Percentiles rank a stretch among this genome's conserved stretches.
Evolutionary conservation across 2,113 vertebrate genomes (phyloP).

Genomic region (Clupea harengus): DNA sequence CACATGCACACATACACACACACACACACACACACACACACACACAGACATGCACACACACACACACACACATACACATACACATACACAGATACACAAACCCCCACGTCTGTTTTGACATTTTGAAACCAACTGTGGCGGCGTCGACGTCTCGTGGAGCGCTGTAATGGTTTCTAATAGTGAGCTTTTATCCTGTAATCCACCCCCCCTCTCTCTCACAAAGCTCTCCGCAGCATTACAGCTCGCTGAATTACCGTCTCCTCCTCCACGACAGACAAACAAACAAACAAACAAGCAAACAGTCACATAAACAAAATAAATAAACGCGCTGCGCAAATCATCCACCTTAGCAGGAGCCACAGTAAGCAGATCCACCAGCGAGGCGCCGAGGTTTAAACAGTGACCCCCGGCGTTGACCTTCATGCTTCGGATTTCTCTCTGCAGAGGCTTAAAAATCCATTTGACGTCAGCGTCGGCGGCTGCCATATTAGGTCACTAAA

Average conservation of each 20-base stretch:
- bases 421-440: neutral
- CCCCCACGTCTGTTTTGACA: slow-evolving; percentile 60
- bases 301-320: neutral
- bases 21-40: neutral
- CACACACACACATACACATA: neutral
- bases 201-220: slow-evolving; percentile 46
- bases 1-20: neutral
- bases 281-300: slow-evolving; percentile 52
- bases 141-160: slow-evolving; percentile 49
- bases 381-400: neutral
- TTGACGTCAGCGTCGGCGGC: neutral
- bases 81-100: neutral
- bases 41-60: neutral
- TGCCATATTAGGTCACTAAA: slow-evolving; percentile 4
- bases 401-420: neutral
- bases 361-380: neutral
- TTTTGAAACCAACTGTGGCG: slow-evolving; percentile 55
- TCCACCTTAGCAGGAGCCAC: neutral
- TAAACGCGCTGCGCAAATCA: neutral
- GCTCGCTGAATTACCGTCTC: slow-evolving; percentile 24
- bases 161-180: slow-evolving; percentile 58
- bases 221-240: slow-evolving; percentile 46
- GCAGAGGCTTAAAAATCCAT: neutral
- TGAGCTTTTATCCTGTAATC: slow-evolving; percentile 62
- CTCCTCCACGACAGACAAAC: slow-evolving; percentile 52